These are phyloP conservation scores for Cryptoleucopteryx plumbea DNA, from an alignment of 2,113 vertebrate genomes.

Conservation along the genomic window DNA sequence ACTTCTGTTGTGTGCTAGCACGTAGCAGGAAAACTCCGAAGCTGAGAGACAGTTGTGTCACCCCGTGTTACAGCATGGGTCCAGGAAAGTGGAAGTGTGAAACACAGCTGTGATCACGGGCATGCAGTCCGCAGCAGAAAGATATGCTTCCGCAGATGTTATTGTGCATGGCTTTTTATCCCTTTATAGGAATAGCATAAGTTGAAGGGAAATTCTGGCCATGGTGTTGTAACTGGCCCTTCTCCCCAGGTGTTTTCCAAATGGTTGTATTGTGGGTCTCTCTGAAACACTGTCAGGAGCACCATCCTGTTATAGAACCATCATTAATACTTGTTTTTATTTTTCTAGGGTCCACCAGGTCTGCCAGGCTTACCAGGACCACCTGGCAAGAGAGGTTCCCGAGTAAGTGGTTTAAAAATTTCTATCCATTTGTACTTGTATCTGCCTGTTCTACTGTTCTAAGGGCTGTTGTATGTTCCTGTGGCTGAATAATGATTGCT, in stretches of 20 bases:
- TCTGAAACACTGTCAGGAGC: not conserved
- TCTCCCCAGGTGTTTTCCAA: not conserved
- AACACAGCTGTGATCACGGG: not conserved
- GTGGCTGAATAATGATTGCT: not conserved
- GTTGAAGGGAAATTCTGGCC: not conserved
- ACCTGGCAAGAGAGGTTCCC: slow-evolving; percentile 86
- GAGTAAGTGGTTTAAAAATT: slow-evolving; percentile 77
- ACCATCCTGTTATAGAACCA: not conserved
- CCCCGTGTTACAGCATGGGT: not conserved
- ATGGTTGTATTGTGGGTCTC: not conserved
- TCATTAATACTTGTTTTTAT: not conserved
- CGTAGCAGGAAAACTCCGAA: not conserved
- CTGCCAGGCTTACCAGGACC: slow-evolving; percentile 87
- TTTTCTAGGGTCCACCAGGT: slow-evolving; percentile 85
- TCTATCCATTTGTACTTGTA: not conserved
- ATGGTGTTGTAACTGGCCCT: not conserved
- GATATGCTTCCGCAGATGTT: not conserved
- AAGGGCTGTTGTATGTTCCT: not conserved
- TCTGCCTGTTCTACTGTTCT: not conserved
- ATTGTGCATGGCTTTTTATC: not conserved
- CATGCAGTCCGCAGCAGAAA: not conserved
- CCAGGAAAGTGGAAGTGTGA: not conserved
- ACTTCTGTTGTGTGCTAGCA: not conserved
- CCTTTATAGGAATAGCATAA: not conserved
- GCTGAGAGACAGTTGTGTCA: not conserved